Evolutionary conservation across 2,888 invertebrate species (phyloP).

Genomic region (Drosophila lutescens): DNA sequence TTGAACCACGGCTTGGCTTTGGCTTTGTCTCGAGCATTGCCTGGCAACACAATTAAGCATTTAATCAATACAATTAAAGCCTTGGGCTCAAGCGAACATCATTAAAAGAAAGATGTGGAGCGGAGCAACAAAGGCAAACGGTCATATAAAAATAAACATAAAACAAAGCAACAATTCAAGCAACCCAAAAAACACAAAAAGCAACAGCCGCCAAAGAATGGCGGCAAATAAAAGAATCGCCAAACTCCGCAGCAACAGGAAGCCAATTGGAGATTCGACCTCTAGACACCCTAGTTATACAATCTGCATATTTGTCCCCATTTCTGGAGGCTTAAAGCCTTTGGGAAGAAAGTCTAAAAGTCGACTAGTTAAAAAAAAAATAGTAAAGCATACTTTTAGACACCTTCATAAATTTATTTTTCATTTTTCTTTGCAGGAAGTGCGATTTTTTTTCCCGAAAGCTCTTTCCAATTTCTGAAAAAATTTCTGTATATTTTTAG

Average conservation of each 20-base stretch:
- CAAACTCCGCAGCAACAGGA: background rate
- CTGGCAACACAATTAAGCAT: constrained; percentile 63
- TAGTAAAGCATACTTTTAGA: no score
- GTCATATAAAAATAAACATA: constrained; percentile 67
- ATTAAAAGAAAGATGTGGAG: constrained; percentile 54
- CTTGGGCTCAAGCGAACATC: constrained; percentile 61
- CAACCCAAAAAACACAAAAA: constrained; percentile 15
- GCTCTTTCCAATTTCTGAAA: no score
- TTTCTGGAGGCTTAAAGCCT: no score
- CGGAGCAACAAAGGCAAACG: constrained; percentile 21
- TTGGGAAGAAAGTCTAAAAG: no score
- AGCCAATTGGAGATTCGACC: background rate
- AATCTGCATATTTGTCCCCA: no score
- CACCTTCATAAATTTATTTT: no score
- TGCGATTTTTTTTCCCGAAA: no score
- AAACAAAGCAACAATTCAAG: constrained; percentile 60
- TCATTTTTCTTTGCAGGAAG: no score
- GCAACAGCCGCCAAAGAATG: constrained; percentile 13
- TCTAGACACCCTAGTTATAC: background rate
- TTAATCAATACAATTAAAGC: constrained; percentile 78
- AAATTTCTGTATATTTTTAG: no score
- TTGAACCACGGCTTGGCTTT: constrained; percentile 17
- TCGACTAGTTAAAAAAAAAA: no score
- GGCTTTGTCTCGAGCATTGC: constrained; percentile 35
- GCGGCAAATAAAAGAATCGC: constrained; percentile 1